phyloP scores from a whole-genome alignment of 2,797 vertebrate species.

The Gallinago nigripennis region DNA sequence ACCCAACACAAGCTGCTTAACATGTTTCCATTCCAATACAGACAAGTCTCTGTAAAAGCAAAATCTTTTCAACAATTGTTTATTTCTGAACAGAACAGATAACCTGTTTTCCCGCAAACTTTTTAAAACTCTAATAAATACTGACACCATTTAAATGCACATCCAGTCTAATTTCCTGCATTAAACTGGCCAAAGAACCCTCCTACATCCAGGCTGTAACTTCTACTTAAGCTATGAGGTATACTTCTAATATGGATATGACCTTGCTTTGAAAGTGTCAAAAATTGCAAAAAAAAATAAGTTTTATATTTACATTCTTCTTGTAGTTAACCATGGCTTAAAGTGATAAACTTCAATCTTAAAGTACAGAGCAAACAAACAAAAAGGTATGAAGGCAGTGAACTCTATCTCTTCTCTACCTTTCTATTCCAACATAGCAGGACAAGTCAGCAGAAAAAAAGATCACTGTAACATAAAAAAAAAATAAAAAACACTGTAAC shows the following conservation, averaged over 20 bases:
- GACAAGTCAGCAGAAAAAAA: not conserved
- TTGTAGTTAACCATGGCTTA: not conserved
- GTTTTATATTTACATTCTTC: not conserved
- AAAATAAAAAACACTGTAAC: not conserved
- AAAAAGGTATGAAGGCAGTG: not conserved
- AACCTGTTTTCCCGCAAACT: not conserved
- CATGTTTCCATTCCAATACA: not conserved
- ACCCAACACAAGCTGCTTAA: not conserved
- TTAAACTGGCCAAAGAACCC: not conserved
- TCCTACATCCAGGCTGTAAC: not conserved
- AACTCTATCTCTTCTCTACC: not conserved
- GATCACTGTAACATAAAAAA: not conserved
- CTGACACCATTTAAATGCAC: fast-evolving
- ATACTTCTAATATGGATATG: not conserved
- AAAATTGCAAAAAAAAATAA: not conserved
- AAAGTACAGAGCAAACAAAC: not conserved
- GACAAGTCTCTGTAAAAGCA: not conserved
- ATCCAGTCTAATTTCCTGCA: not conserved
- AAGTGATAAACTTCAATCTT: not conserved
- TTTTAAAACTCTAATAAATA: not conserved
- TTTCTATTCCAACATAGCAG: not conserved
- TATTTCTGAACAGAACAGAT: not conserved
- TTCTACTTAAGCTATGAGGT: not conserved
- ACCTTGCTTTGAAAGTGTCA: not conserved
- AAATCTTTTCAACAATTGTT: not conserved